Percentiles rank a stretch among this genome's conserved stretches.
Evolutionary conservation across 2,113 vertebrate species (phyloP).

Genomic region (Nymphicus hollandicus): DNA sequence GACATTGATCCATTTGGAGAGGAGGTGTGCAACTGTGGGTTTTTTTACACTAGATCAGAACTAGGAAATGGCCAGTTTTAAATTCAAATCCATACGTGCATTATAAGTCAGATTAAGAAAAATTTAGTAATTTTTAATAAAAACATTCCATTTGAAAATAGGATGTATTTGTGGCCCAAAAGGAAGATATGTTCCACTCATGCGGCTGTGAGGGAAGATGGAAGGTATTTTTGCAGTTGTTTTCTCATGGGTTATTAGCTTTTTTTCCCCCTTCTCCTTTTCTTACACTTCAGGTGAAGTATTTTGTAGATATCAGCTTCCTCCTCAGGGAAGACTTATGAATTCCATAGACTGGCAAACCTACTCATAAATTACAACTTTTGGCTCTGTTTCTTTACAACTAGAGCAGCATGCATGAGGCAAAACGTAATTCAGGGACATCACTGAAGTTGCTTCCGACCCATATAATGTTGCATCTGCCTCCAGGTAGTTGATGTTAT

Average conservation of each 20-base stretch:
- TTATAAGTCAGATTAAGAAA: background rate
- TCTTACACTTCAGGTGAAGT: background rate
- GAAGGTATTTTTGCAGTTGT: background rate
- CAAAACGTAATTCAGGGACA: background rate
- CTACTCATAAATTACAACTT: background rate
- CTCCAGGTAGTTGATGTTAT: background rate
- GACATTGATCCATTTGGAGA: background rate
- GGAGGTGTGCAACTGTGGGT: background rate
- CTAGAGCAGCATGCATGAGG: background rate
- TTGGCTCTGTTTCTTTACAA: background rate
- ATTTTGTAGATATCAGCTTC: slow-evolving; percentile 16
- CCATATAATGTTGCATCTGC: background rate
- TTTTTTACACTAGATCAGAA: background rate
- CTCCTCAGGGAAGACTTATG: background rate
- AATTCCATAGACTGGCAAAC: slow-evolving; percentile 38
- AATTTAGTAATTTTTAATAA: background rate
- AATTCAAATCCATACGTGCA: background rate
- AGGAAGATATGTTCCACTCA: background rate
- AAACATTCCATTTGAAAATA: background rate
- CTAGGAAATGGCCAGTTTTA: background rate
- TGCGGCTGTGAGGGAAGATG: background rate
- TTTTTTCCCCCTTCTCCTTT: background rate
- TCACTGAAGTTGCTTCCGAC: background rate
- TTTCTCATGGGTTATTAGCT: background rate
- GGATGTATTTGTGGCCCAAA: background rate